A percentile compares a stretch with the other conserved stretches of the same genome.
These are phyloP conservation scores for Phenganax stokvisi DNA, from an alignment of 92 coral and sea anemone species.

Conservation along the genomic window DNA sequence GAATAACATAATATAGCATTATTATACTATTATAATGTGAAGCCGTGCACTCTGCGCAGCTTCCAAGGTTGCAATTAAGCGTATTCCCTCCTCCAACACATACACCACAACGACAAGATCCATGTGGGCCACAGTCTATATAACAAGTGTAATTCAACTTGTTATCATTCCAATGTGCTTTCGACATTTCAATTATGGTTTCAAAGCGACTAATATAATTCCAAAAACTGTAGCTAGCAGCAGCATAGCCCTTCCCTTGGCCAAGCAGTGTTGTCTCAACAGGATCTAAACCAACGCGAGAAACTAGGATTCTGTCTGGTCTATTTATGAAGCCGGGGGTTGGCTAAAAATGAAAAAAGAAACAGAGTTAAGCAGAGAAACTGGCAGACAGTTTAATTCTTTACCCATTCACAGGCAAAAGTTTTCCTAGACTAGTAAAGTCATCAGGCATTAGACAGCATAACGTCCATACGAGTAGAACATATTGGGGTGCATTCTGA, in stretches of 20 bases:
- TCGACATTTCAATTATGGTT: slow-evolving; percentile 57
- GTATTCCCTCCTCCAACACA: slow-evolving; percentile 76
- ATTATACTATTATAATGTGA: slow-evolving; percentile 63
- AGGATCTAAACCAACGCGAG: slow-evolving; percentile 62
- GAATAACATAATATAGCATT: slow-evolving; percentile 35
- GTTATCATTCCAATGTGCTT: slow-evolving; percentile 41
- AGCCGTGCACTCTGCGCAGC: slow-evolving; percentile 74
- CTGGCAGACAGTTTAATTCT: not conserved
- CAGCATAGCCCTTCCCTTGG: slow-evolving; percentile 63
- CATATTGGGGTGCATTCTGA: too few species aligned
- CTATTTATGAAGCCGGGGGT: slow-evolving; percentile 82
- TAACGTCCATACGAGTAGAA: too few species aligned
- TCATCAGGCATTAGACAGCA: too few species aligned
- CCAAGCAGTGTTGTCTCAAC: slow-evolving; percentile 55
- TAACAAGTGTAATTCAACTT: slow-evolving; percentile 62
- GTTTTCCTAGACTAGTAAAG: too few species aligned
- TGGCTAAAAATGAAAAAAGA: slow-evolving; percentile 56
- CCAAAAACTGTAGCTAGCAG: slow-evolving; percentile 62
- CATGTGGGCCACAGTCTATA: slow-evolving; percentile 98
- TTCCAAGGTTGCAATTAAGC: slow-evolving; percentile 66
- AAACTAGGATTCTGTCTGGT: slow-evolving; percentile 86
- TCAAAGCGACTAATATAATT: slow-evolving; percentile 67
- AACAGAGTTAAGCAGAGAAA: not conserved
- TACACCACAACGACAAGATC: slow-evolving; percentile 97
- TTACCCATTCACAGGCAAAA: too few species aligned